Conservation (phyloP, 2,797 vertebrate genomes). For the Alauda arvensis region DNA sequence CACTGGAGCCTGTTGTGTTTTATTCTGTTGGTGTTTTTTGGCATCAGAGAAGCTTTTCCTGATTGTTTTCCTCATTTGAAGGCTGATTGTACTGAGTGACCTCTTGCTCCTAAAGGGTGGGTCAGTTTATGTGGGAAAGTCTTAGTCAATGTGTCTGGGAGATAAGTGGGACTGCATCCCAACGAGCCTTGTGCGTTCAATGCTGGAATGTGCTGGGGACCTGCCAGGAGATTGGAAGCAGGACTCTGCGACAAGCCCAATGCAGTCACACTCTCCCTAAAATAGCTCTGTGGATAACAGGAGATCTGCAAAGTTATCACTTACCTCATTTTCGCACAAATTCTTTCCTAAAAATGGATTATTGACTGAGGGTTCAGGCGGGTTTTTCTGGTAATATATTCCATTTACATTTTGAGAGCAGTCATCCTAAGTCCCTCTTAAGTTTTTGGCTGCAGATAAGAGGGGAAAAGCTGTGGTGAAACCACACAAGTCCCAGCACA, state of each 20-base stretch:
- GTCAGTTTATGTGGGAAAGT: slow-evolving; percentile 57
- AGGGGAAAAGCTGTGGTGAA: neutral
- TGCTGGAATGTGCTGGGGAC: slow-evolving; percentile 65
- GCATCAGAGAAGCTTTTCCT: slow-evolving; percentile 6
- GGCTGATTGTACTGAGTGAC: slow-evolving; percentile 42
- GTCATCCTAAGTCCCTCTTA: neutral
- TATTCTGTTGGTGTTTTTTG: slow-evolving; percentile 8
- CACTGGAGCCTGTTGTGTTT: slow-evolving; percentile 1
- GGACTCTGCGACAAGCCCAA: slow-evolving; percentile 59
- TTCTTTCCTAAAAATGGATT: slow-evolving; percentile 40
- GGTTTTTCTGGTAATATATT: neutral
- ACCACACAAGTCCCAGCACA: neutral
- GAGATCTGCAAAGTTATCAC: slow-evolving; percentile 53
- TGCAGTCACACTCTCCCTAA: slow-evolving; percentile 59
- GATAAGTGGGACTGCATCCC: slow-evolving; percentile 58
- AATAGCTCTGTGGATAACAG: slow-evolving; percentile 66
- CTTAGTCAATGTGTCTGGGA: slow-evolving; percentile 41
- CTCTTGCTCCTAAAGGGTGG: slow-evolving; percentile 45
- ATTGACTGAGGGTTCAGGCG: neutral
- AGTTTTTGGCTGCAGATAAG: neutral
- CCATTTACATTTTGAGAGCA: neutral
- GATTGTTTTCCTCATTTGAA: slow-evolving; percentile 48
- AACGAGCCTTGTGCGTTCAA: slow-evolving; percentile 20
- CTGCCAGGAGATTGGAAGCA: slow-evolving; percentile 67
- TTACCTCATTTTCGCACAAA: slow-evolving; percentile 59